phyloP scores from a whole-genome alignment of 2,888 invertebrate genomes.

The Clistopyga incitator region DNA sequence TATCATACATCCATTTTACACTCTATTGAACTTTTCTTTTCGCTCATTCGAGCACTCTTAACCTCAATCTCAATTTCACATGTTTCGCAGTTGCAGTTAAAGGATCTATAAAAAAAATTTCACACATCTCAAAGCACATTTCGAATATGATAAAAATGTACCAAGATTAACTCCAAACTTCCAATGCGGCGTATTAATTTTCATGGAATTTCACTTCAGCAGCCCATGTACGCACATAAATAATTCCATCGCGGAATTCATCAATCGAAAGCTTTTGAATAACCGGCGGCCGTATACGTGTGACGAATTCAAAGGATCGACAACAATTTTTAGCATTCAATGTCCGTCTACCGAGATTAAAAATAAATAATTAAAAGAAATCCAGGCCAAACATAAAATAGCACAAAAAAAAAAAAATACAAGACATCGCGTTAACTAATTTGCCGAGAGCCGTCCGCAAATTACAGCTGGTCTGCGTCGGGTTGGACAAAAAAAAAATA shows the following conservation, averaged over 20 bases:
- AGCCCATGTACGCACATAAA: neutral
- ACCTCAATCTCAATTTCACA: too few species aligned
- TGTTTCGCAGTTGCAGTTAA: too few species aligned
- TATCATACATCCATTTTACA: too few species aligned
- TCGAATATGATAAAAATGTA: too few species aligned
- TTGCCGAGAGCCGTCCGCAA: conserved; percentile 20
- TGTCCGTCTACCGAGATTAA: neutral
- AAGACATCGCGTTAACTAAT: conserved; percentile 27
- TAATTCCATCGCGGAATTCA: neutral
- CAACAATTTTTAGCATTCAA: conserved; percentile 11
- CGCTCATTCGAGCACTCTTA: too few species aligned
- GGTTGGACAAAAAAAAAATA: conserved; percentile 43
- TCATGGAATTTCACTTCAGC: too few species aligned
- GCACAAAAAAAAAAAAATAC: conserved; percentile 22
- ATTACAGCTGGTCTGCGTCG: conserved; percentile 23
- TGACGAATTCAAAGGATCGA: neutral
- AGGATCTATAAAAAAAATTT: too few species aligned
- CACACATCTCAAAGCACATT: too few species aligned
- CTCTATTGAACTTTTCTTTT: too few species aligned
- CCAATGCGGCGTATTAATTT: too few species aligned
- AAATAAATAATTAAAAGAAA: conserved; percentile 23
- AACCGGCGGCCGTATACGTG: neutral
- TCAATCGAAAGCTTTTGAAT: neutral
- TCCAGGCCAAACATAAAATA: neutral
- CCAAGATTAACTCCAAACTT: too few species aligned